A percentile compares a stretch with the other conserved stretches of the same genome.
Conservation (phyloP, 1,140 invertebrate genomes). For the Drosophila punjabiensis region DNA sequence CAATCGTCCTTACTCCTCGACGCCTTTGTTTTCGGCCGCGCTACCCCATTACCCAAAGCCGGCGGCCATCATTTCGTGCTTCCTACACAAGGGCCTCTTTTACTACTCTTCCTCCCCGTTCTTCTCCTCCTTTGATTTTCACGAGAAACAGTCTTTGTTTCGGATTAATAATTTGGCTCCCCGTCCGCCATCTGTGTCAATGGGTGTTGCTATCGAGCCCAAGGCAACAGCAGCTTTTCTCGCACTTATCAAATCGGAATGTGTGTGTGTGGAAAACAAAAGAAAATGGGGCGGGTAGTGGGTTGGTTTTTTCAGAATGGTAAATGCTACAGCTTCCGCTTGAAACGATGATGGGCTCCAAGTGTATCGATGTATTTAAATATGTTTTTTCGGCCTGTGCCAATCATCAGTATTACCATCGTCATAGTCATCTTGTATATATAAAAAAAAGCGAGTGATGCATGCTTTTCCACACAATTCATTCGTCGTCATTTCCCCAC, state of each 20-base stretch:
- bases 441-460: constrained; percentile 33
- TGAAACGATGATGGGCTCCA: constrained; percentile 14
- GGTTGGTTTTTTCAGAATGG: constrained; percentile 1
- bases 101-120: neutral
- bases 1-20: constrained; percentile 16
- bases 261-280: constrained; percentile 31
- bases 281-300: constrained; percentile 9
- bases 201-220: constrained; percentile 59
- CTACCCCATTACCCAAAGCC: constrained; percentile 66
- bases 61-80: constrained; percentile 47
- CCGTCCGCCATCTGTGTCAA: constrained; percentile 72
- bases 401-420: constrained; percentile 7
- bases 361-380: constrained; percentile 25
- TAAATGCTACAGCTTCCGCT: constrained; percentile 43
- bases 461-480: constrained; percentile 40
- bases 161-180: constrained; percentile 65
- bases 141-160: constrained; percentile 60
- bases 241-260: constrained; percentile 59
- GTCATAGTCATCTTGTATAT: constrained; percentile 24
- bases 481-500: neutral
- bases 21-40: constrained; percentile 24
- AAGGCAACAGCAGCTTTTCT: constrained; percentile 67
- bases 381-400: constrained; percentile 19
- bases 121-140: constrained; percentile 11
- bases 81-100: constrained; percentile 19